phyloP scores from a whole-genome alignment of 2,888 invertebrate species.

The Sericinus montela region DNA sequence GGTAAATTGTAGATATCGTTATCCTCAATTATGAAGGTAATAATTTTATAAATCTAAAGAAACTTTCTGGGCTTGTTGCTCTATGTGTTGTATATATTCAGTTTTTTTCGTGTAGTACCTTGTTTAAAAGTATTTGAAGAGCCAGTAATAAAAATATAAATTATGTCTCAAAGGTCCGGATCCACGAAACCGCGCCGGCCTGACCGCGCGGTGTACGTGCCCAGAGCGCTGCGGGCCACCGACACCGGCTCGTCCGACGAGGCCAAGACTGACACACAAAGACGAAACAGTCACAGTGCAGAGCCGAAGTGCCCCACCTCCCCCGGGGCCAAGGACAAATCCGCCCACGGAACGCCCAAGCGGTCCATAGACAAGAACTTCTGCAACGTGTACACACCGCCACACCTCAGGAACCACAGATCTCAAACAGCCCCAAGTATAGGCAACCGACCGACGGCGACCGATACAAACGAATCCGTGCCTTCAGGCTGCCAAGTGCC shows the following conservation, averaged over 20 bases:
- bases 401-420: conserved; percentile 65
- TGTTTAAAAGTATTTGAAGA: no score
- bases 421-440: conserved; percentile 55
- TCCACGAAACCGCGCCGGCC: conserved; percentile 81
- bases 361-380: conserved; percentile 62
- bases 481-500: conserved; percentile 71
- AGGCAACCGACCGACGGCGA: conserved; percentile 45
- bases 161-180: conserved; percentile 36
- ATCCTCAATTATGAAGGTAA: no score
- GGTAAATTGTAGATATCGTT: no score
- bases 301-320: conserved; percentile 59
- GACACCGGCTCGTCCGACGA: conserved; percentile 32
- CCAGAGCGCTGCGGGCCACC: conserved; percentile 81
- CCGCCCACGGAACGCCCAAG: conserved; percentile 57
- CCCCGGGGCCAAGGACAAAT: conserved; percentile 56
- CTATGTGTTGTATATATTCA: no score
- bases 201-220: conserved; percentile 89
- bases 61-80: no score
- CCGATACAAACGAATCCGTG: conserved; percentile 56
- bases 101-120: no score
- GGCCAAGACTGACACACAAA: conserved; percentile 28
- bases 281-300: conserved; percentile 42
- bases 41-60: no score
- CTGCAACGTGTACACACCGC: conserved; percentile 75
- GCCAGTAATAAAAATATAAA: not conserved